Evolutionary conservation across 2,113 vertebrate genomes (phyloP).

Genomic region (Naja naja): DNA sequence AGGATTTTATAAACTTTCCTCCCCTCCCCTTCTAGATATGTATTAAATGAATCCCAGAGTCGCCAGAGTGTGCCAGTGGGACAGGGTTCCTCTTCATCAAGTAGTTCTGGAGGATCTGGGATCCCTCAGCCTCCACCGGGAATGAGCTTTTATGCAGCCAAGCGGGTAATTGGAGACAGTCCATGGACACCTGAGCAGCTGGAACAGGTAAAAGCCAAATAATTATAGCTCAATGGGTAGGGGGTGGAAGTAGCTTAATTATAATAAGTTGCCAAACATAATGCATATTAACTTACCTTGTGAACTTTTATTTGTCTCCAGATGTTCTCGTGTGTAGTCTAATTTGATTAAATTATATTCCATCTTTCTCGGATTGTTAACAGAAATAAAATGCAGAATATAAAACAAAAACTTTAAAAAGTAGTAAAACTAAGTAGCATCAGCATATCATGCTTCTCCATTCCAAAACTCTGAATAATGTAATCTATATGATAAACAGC

Average conservation of each 20-base stretch:
- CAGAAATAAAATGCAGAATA: not conserved
- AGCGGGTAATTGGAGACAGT: constrained; percentile 91
- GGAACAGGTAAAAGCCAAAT: constrained; percentile 82
- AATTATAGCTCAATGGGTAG: not conserved
- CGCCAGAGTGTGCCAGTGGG: constrained; percentile 80
- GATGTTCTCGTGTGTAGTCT: not conserved
- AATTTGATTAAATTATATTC: not conserved
- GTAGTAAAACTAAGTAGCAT: not conserved
- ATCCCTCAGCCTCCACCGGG: constrained; percentile 94
- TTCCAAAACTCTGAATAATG: not conserved
- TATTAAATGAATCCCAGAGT: constrained; percentile 90
- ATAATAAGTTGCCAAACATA: not conserved
- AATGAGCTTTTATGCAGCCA: constrained; percentile 95
- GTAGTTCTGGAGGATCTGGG: constrained; percentile 70
- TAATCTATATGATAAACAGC: not conserved
- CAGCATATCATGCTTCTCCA: not conserved
- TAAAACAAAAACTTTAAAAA: not conserved
- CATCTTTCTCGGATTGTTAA: not conserved
- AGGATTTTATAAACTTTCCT: not conserved
- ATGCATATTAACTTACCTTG: not conserved
- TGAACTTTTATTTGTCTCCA: too few species aligned
- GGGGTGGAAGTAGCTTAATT: not conserved
- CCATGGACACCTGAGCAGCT: constrained; percentile 95
- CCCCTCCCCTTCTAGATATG: constrained; percentile 76
- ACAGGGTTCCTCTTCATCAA: constrained; percentile 76